Evolutionary conservation across 2,888 invertebrate species (phyloP), one percentile per base, ranked within the genome.

Genomic region (Lasioglossum morio): DNA sequence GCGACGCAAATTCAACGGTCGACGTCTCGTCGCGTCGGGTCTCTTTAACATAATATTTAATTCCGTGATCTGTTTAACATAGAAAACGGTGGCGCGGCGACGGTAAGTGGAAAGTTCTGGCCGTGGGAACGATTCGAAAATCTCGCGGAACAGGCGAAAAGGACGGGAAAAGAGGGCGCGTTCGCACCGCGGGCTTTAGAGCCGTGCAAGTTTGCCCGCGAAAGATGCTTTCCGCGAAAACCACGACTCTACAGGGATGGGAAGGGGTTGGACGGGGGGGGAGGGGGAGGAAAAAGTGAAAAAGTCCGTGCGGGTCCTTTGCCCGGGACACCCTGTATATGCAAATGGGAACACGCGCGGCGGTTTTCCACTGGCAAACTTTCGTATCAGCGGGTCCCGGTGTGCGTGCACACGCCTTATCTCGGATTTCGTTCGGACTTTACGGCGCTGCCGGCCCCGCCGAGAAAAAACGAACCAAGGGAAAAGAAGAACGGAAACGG

Each of bases 391-490:
- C 57, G 57, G 23, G 73, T 74, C 30, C 27, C 3, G 23, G 82
- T 53, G 40, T 74, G 76, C 60, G 72, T 72, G 72, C 69, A 63
- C 69, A 79, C 12, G 73, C 86, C 91, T 92, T 92, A 92, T 93
- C 93, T 92, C 81, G 91, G 90, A 91, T 93, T 93, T 69, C 89
- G 88, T 92, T 91, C 89, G 89, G 91, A 89, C 90, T 87, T 91
- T 86, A 82, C 85, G 81, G 77, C 82, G 60, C 27, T 19, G 12
- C 10, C 37, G 72, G 74, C 48, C 77, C 77, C 70, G 60, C 76
- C 19, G 19, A 23, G 57, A 19, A 27, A 14, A 77, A 78, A 63
- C 66, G 66, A 66, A 19, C 30, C n/a, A 12, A 87, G 82, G 69
- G 37, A 60, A 60, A 60, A n/a, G 60, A 60, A 60, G 60, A 60